Evolutionary conservation across 1,140 invertebrate genomes (phyloP).

Genomic region (Proales similis): DNA sequence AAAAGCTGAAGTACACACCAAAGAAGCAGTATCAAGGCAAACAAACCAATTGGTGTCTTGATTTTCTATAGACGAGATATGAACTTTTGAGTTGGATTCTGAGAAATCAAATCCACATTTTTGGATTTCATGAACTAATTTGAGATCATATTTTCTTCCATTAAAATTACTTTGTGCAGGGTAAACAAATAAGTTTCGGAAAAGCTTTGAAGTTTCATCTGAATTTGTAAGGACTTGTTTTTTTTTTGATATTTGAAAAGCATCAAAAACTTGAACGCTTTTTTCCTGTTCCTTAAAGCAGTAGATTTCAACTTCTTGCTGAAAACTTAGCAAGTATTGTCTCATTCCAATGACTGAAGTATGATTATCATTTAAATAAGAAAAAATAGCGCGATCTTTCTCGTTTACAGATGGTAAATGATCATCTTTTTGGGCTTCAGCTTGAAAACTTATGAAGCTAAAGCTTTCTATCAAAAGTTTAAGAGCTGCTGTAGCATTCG

Average conservation of each 20-base stretch:
- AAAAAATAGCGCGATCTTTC: slow-evolving; percentile 49
- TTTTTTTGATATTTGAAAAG: not conserved
- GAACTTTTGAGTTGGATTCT: slow-evolving; percentile 38
- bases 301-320: not conserved
- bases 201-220: slow-evolving; percentile 8
- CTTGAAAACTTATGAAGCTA: slow-evolving; percentile 50
- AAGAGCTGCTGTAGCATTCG: slow-evolving; percentile 72
- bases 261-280: not conserved
- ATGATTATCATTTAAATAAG: slow-evolving; percentile 81
- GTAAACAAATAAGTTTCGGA: slow-evolving; percentile 68
- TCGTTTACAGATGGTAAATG: not conserved
- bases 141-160: slow-evolving; percentile 75
- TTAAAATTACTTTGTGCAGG: slow-evolving; percentile 91
- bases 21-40: slow-evolving; percentile 76
- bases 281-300: not conserved
- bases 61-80: slow-evolving; percentile 5
- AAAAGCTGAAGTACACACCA: slow-evolving; percentile 68
- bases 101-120: slow-evolving; percentile 56
- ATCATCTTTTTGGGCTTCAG: slow-evolving; percentile 42
- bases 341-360: slow-evolving; percentile 87
- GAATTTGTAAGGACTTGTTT: not conserved
- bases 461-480: slow-evolving; percentile 78
- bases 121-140: slow-evolving; percentile 64
- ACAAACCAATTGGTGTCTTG: slow-evolving; percentile 62
- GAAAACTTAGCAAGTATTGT: slow-evolving; percentile 53